phyloP scores from a whole-genome alignment of 2,888 invertebrate genomes.

The Alcis repandata region DNA sequence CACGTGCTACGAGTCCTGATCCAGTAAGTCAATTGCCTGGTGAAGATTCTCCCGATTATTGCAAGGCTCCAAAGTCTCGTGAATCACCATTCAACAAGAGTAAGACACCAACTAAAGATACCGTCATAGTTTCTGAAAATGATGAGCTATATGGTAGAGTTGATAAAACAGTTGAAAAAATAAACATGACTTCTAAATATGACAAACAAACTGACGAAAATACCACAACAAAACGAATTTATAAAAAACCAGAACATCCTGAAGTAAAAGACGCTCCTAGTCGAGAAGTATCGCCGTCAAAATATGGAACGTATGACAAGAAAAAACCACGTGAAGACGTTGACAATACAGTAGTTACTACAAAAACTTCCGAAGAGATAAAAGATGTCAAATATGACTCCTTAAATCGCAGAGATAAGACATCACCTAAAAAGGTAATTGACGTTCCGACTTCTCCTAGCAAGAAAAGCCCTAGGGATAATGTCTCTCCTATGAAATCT shows the following conservation, averaged over 20 bases:
- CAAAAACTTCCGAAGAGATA: constrained; percentile 43
- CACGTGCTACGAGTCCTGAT: constrained; percentile 49
- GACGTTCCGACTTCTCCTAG: constrained; percentile 51
- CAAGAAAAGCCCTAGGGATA: constrained; percentile 59
- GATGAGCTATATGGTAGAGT: constrained; percentile 38
- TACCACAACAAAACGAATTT: constrained; percentile 24
- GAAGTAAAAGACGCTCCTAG: constrained; percentile 32
- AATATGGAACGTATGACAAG: constrained; percentile 59
- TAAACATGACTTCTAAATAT: constrained; percentile 24
- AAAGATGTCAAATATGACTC: constrained; percentile 54
- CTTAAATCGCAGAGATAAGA: constrained; percentile 51
- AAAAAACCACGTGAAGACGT: constrained; percentile 45
- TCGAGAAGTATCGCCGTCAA: constrained; percentile 45
- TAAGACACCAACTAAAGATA: constrained; percentile 64
- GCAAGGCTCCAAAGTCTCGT: constrained; percentile 19
- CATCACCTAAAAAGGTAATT: constrained; percentile 45
- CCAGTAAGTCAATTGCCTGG: constrained; percentile 53
- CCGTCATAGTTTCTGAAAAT: constrained; percentile 54
- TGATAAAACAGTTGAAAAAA: constrained; percentile 46
- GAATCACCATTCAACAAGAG: constrained; percentile 39
- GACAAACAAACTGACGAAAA: constrained; percentile 43
- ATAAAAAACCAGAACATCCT: constrained; percentile 22
- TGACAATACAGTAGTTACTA: constrained; percentile 34
- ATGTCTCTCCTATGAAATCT: constrained; percentile 63
- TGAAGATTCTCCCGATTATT: constrained; percentile 51